Conservation (phyloP, 2,888 invertebrate genomes). For the Oxytorus armatus region DNA sequence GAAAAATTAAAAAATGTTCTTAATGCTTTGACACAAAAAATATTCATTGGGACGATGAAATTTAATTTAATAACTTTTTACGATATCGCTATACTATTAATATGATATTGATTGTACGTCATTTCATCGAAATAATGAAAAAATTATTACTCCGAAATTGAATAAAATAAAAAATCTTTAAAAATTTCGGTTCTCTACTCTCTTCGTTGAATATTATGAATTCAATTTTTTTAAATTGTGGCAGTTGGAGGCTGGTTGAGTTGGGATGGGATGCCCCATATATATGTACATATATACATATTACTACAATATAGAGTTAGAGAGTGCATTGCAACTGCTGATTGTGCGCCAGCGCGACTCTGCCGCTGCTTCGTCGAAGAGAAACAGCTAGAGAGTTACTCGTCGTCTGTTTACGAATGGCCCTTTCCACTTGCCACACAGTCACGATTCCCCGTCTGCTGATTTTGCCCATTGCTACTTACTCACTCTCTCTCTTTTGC, state of each 20-base stretch:
- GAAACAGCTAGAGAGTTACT: conserved; percentile 26
- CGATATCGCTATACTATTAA: no score
- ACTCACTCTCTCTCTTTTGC: neutral
- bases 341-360: conserved; percentile 39
- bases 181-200: no score
- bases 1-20: no score
- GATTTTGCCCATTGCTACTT: conserved; percentile 34
- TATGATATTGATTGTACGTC: no score
- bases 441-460: conserved; percentile 9
- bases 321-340: conserved; percentile 21
- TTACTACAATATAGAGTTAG: neutral
- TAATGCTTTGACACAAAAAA: no score
- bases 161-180: no score
- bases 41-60: no score
- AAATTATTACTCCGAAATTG: no score
- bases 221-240: no score
- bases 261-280: neutral
- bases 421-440: conserved; percentile 45
- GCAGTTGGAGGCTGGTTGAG: neutral
- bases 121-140: no score
- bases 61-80: no score
- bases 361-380: conserved; percentile 27
- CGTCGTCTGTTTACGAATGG: conserved; percentile 37
- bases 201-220: no score
- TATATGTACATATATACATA: neutral